Conservation (phyloP, 2,888 invertebrate species). For the Eudemis profundana region DNA sequence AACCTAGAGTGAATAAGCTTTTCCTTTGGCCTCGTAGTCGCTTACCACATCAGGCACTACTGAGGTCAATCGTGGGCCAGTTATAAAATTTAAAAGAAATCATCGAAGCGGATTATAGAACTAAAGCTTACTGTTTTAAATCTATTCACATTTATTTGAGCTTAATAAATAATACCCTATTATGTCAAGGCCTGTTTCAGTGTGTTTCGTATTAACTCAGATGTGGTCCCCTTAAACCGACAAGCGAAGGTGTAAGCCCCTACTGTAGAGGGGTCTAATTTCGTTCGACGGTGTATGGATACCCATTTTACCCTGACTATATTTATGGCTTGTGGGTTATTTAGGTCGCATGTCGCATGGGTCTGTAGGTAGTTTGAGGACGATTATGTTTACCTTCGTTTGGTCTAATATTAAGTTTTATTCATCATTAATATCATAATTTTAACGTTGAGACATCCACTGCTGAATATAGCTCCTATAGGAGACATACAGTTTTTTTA, state of each 20-base stretch:
- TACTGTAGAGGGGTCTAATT: conserved; percentile 28
- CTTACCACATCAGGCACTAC: no score
- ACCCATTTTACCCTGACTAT: conserved; percentile 14
- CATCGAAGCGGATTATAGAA: no score
- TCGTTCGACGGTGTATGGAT: conserved; percentile 14
- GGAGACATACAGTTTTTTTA: no score
- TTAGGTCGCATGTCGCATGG: background rate
- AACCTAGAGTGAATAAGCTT: no score
- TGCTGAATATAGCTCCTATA: no score
- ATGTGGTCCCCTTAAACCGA: conserved; percentile 22
- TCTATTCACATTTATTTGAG: background rate
- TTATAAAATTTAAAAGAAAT: no score
- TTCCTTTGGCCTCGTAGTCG: no score
- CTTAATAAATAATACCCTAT: conserved; percentile 34
- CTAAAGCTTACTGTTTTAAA: conserved; percentile 19
- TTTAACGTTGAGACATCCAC: no score
- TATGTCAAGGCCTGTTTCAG: conserved; percentile 24
- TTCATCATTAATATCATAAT: no score
- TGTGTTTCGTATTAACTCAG: conserved; percentile 30
- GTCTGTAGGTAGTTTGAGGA: background rate
- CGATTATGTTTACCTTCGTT: background rate
- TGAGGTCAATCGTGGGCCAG: no score
- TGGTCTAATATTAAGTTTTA: background rate
- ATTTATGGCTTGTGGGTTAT: conserved; percentile 25
- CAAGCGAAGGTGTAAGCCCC: conserved; percentile 21